phyloP scores from a whole-genome alignment of 2,113 vertebrate species.

The Bos indicus region DNA sequence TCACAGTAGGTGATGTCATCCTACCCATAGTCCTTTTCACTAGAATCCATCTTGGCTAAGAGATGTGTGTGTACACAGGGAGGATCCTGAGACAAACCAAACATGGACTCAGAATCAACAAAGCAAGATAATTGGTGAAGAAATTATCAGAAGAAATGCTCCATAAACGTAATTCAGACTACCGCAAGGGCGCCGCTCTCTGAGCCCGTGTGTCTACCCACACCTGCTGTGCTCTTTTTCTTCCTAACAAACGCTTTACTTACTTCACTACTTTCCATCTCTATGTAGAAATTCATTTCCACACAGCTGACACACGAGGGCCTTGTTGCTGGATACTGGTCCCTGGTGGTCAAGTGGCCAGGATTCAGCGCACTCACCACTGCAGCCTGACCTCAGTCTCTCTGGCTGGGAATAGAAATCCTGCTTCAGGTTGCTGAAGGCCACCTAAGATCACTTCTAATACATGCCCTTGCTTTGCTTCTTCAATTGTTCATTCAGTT shows the following conservation, averaged over 20 bases:
- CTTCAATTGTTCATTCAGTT: background rate
- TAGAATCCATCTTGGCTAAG: background rate
- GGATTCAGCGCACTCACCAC: background rate
- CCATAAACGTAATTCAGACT: background rate
- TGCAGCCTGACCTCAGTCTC: background rate
- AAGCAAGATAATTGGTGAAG: background rate
- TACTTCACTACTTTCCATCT: background rate
- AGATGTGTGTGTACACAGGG: background rate
- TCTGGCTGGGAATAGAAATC: background rate
- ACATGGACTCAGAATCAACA: background rate
- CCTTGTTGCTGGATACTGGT: background rate
- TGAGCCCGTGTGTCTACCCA: background rate
- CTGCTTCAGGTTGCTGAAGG: background rate
- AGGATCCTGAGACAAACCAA: background rate
- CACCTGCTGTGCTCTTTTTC: background rate
- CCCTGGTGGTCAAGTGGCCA: background rate
- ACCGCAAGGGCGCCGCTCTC: background rate
- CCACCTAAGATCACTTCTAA: background rate
- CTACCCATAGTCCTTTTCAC: background rate
- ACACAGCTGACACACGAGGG: background rate
- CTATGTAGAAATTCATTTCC: background rate
- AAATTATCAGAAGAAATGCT: background rate
- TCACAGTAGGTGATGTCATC: background rate
- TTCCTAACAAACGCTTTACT: background rate
- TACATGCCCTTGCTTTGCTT: background rate